Evolutionary conservation across 2,888 invertebrate genomes (phyloP), one percentile per base, ranked within the genome.

Genomic region (Eupithecia subumbrata): DNA sequence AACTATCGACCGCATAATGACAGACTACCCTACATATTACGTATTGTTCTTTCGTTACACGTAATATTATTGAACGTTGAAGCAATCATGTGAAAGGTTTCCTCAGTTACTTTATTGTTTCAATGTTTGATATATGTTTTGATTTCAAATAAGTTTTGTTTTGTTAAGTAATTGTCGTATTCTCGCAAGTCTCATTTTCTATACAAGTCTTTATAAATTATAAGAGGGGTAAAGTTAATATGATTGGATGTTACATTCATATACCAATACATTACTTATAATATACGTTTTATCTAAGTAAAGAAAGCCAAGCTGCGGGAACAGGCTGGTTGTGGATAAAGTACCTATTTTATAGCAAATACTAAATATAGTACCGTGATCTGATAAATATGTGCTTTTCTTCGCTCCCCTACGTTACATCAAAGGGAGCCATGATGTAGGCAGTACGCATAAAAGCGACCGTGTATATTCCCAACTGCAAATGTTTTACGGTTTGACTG

Each of bases 1-100:
- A 67, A 80, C 81, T 74, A 87, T 86, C 83, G 84, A 86, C 85
- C 74, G 76, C 12, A 68, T 78, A 81, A 80, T 79, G 78, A 79
- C 74, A 72, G 76, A 69, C 67, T 48, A 52, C 43, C 43, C 14
- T 67, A 67, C 43, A 25, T 40, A 68, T 37, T 34, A 34, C 75
- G 70, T 64, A 40, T 72, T 69, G 66, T 67, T 67, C 25, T 63
- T 69, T 66, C 56, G 48, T 74, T 69, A 48, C 68, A 52, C 69
- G 64, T n/a, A 37, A 56, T 40, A 63, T 72, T 52, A 64, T 25
- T 30, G 25, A 69, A 56, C 40, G 66, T 67, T 40, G 4, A 67
- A 67, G 66, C 66, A 67, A 67, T 67, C 40, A 67, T 12, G 34
- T n/a, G 8, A 67, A 67, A 40, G 66, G 66, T 40, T 67, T 40